Evolutionary conservation across 1,140 invertebrate genomes (phyloP).

Genomic region (Calycopis cecrops): DNA sequence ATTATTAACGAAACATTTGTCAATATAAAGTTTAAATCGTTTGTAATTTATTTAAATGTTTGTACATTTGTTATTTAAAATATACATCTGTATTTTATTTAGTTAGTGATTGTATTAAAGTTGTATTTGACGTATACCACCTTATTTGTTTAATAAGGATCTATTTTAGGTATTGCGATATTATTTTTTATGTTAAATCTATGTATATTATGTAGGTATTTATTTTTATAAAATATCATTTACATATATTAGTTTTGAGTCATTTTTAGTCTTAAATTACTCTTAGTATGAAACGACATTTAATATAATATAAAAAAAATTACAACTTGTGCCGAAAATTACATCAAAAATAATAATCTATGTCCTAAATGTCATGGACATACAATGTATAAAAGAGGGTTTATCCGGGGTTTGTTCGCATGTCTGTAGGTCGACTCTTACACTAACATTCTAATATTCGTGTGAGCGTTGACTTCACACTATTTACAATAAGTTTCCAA

Average conservation of each 20-base stretch:
- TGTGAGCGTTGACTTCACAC: no score
- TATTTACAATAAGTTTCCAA: no score
- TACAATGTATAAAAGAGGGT: no score
- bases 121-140: constrained; percentile 52
- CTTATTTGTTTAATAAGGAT: constrained; percentile 62
- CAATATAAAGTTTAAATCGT: neutral
- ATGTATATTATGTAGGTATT: constrained; percentile 64
- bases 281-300: constrained; percentile 23
- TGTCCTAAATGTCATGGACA: no score
- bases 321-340: no score
- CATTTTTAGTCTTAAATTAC: constrained; percentile 27
- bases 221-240: constrained; percentile 56
- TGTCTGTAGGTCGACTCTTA: no score
- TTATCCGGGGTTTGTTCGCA: no score
- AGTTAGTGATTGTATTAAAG: no score
- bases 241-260: constrained; percentile 43
- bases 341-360: no score
- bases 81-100: constrained; percentile 7
- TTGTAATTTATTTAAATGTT: constrained; percentile 6
- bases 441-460: no score
- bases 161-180: constrained; percentile 54
- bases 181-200: constrained; percentile 32
- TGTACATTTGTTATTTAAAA: neutral
- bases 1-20: no score
- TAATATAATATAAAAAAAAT: constrained; percentile 1